A percentile compares a stretch with the other conserved stretches of the same genome.
phyloP scores from a whole-genome alignment of 2,113 vertebrate species.

The Antigone vipio region DNA sequence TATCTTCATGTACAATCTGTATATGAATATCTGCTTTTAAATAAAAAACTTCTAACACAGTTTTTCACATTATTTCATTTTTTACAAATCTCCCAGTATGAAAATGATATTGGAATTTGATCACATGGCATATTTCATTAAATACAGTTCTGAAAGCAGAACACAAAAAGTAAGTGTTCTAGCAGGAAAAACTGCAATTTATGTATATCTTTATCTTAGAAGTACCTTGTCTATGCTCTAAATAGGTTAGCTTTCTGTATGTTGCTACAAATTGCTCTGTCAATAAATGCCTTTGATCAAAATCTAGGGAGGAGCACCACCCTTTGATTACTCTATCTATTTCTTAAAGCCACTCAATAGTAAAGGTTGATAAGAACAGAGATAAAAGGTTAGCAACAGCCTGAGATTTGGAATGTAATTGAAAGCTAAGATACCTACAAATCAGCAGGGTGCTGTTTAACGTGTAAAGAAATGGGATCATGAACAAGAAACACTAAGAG shows the following conservation, averaged over 20 bases:
- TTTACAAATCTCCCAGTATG: background rate
- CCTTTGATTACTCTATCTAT: background rate
- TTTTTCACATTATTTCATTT: background rate
- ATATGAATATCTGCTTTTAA: background rate
- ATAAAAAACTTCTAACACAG: background rate
- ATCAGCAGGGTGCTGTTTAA: background rate
- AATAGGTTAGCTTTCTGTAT: background rate
- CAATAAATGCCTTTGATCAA: constrained; percentile 45
- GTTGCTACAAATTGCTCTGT: constrained; percentile 46
- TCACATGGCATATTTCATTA: background rate
- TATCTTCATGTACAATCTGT: background rate
- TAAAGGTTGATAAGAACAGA: constrained; percentile 11
- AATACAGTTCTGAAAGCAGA: background rate
- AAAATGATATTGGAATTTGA: background rate
- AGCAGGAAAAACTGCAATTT: background rate
- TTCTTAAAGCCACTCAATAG: constrained; percentile 13
- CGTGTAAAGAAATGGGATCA: background rate
- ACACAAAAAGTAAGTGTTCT: background rate
- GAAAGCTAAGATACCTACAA: background rate
- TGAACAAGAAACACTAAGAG: background rate
- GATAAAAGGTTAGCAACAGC: background rate
- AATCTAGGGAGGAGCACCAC: background rate
- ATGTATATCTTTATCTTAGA: background rate
- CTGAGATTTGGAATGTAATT: background rate
- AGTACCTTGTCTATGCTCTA: background rate